A percentile compares a stretch with the other conserved stretches of the same genome.
phyloP scores from a whole-genome alignment of 2,797 vertebrate genomes.

The Parauchenoglanis ngamensis region DNA sequence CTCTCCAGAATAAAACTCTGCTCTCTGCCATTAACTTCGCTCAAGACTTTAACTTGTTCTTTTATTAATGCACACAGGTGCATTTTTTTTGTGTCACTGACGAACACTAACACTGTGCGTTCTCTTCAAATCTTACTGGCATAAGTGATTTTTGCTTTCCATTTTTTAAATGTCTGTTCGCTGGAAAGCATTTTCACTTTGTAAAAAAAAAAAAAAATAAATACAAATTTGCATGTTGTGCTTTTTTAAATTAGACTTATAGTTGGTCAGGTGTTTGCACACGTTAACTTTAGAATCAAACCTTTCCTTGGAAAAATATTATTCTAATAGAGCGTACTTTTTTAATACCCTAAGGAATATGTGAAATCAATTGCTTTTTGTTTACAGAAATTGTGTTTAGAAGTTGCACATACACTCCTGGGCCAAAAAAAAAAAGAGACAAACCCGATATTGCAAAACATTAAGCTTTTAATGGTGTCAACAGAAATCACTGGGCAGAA shows the following conservation, averaged over 20 bases:
- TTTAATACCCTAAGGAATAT: not conserved
- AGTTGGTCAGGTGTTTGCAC: not conserved
- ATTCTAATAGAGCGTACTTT: not conserved
- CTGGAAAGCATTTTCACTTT: too few species aligned
- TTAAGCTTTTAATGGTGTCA: too few species aligned
- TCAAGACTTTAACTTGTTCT: not conserved
- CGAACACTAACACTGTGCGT: not conserved
- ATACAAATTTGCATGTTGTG: too few species aligned
- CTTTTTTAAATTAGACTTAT: not conserved
- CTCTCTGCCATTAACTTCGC: conserved; percentile 2
- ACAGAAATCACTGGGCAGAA: too few species aligned
- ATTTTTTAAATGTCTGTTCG: not conserved
- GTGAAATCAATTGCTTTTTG: not conserved
- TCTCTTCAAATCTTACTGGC: not conserved
- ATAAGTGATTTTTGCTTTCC: not conserved
- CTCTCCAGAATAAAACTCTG: not conserved
- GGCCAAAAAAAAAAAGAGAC: too few species aligned
- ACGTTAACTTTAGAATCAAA: not conserved
- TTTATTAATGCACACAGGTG: not conserved
- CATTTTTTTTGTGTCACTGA: not conserved
- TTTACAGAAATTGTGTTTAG: not conserved
- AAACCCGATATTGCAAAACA: too few species aligned
- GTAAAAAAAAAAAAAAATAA: too few species aligned
- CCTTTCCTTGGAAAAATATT: not conserved
- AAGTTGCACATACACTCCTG: too few species aligned